A percentile compares a stretch with the other conserved stretches of the same genome.
These are phyloP conservation scores for Alviniconcha marisindica DNA, from an alignment of 1,140 invertebrate genomes.

Conservation along the genomic window DNA sequence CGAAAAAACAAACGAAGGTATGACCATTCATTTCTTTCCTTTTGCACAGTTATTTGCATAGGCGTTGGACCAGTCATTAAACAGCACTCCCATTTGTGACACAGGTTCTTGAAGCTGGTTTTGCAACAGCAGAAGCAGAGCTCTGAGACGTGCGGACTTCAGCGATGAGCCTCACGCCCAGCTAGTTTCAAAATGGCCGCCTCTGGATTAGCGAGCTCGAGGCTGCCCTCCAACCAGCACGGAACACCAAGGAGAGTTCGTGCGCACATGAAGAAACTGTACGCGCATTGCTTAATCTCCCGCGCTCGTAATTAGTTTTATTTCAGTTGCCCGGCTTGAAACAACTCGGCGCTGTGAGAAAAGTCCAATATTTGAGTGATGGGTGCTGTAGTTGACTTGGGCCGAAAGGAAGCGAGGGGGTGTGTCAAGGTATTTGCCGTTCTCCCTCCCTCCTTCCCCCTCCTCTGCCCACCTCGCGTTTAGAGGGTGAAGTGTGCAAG, in stretches of 20 bases:
- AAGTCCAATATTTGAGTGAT: slow-evolving; percentile 11
- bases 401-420: not conserved
- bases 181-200: slow-evolving; percentile 34
- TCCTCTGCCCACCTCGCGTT: not conserved
- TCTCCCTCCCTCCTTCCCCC: not conserved
- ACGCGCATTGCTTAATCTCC: slow-evolving; percentile 23
- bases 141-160: not conserved
- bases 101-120: too few relatives aligned
- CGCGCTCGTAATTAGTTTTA: slow-evolving; percentile 34
- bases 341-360: slow-evolving; percentile 25
- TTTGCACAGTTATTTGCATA: too few relatives aligned
- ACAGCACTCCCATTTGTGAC: too few relatives aligned
- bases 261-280: slow-evolving; percentile 18
- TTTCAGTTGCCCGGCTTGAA: slow-evolving; percentile 37
- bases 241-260: not conserved
- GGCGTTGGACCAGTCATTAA: too few relatives aligned
- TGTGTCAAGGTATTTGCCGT: slow-evolving; percentile 13
- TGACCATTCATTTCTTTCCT: too few relatives aligned
- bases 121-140: too few relatives aligned
- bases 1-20: too few relatives aligned
- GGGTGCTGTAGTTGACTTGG: not conserved
- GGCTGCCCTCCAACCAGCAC: slow-evolving; percentile 12
- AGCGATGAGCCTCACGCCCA: not conserved
- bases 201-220: slow-evolving; percentile 22
- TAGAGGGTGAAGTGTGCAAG: not conserved